Base-by-base conservation (phyloP, 2,888 invertebrate genomes). In the Cerastoderma edule region DNA sequence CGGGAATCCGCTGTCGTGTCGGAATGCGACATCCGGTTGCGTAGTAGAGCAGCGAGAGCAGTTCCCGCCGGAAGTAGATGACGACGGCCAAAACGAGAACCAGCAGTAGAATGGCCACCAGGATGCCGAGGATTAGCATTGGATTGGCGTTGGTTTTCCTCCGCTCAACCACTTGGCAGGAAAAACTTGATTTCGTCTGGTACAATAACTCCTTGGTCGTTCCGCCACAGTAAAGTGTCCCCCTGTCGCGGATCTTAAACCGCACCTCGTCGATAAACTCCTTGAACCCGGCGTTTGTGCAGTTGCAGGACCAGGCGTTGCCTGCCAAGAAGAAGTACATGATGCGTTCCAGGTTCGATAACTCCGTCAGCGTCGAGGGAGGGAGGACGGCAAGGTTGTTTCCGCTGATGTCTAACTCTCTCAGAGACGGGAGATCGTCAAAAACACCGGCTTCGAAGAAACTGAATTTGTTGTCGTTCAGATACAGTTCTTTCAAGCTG, bases 41-140 rank as follows among this genome's bases (percentile, higher is more conserved):
- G 13, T 65, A 78, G 48, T 76, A 80, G 30, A 85, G 27, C 10
- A 84, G 33, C 2, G 85, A 76, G 4, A 79, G 16, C 32, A 83
- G 69, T 39, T 85, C 85, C 24, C 84, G 67, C 8, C 83, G 57
- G 57, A 79, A 85, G 46, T 84, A 85, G 6, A 80, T 27, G 13
- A 67, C 33, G 0, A 75, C 63, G 13, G 80, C 76, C 5, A 67
- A 6, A 13, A 83, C 2, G 1, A 80, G n/a, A 10, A 79, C 39
- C 1, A 78, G n/a, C 1, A 78, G 32, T 8, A 78, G 53, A 6
- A 71, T 39, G 3, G 57, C 46, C 16, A 79, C 65, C 8, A 85
- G 69, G 10, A 75, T 27, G 4, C 50, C 72, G n/a, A 77, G 68
- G 16, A 81, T 71, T 2, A 78, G 28, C 10, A 63, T 44, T n/a